Evolutionary conservation across 2,113 vertebrate genomes (phyloP).

Genomic region (Neolamprologus sp.): DNA sequence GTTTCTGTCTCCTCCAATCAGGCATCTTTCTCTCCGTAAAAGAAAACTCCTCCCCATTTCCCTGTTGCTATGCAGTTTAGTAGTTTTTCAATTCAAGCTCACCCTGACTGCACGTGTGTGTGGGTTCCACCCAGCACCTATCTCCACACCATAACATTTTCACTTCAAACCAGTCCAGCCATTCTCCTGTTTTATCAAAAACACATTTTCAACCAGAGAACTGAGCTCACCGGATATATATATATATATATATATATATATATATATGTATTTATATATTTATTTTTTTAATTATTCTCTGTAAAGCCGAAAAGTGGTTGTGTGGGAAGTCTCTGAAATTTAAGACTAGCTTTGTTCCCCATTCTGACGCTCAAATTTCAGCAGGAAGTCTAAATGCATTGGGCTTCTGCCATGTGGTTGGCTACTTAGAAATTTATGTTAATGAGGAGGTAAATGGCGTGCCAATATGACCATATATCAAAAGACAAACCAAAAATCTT

Average conservation of each 20-base stretch:
- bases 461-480: not conserved
- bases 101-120: not conserved
- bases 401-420: not conserved
- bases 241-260: no score
- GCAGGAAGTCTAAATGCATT: not conserved
- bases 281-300: not conserved
- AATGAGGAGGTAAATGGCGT: fast-evolving
- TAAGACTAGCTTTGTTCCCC: not conserved
- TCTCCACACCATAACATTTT: not conserved
- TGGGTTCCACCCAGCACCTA: not conserved
- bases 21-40: not conserved
- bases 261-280: no score
- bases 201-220: not conserved
- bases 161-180: not conserved
- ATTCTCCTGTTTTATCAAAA: not conserved
- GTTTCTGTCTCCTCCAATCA: not conserved
- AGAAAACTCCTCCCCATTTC: not conserved
- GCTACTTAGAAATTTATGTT: not conserved
- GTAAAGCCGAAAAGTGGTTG: not conserved
- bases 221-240: not conserved
- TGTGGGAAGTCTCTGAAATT: not conserved
- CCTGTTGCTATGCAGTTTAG: not conserved
- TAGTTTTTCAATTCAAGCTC: not conserved
- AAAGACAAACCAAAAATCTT: not conserved
- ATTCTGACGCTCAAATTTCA: not conserved